A percentile compares a stretch with the other conserved stretches of the same genome.
Evolutionary conservation across 2,797 vertebrate genomes (phyloP).

Genomic region (Pseudotriccus pelzelni): DNA sequence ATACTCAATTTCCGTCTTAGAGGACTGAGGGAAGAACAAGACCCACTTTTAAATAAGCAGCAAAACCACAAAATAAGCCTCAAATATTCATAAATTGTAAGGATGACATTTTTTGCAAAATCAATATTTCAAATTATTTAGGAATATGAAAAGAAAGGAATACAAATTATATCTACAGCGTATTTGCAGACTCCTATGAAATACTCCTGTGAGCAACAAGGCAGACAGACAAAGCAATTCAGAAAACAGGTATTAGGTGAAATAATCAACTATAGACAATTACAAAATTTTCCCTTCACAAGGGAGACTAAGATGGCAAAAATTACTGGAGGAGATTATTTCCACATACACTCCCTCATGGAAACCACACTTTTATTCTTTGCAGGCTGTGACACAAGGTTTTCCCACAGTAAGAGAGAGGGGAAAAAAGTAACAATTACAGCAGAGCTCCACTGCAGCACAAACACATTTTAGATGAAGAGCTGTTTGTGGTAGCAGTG

Average conservation of each 20-base stretch:
- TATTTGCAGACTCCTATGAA: neutral
- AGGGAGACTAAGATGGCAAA: neutral
- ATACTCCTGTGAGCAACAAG: neutral
- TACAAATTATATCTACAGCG: neutral
- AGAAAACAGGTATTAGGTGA: neutral
- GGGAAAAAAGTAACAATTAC: neutral
- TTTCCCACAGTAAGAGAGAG: neutral
- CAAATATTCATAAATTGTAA: neutral
- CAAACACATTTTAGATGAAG: neutral
- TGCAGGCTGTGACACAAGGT: neutral
- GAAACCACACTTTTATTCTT: slow-evolving; percentile 13
- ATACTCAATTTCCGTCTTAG: neutral
- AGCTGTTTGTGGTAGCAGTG: neutral
- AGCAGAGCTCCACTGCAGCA: neutral
- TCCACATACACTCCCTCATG: neutral
- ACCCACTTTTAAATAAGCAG: neutral
- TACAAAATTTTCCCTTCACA: neutral
- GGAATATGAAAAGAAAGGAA: neutral
- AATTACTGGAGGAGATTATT: neutral
- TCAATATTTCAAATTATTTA: neutral
- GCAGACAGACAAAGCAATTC: neutral
- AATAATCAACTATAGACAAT: neutral
- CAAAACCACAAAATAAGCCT: neutral
- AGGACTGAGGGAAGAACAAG: neutral
- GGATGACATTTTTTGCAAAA: neutral